A percentile compares a stretch with the other conserved stretches of the same genome.
These are phyloP conservation scores for Hoplostethus atlanticus DNA, from an alignment of 2,797 vertebrate species.

Conservation along the genomic window DNA sequence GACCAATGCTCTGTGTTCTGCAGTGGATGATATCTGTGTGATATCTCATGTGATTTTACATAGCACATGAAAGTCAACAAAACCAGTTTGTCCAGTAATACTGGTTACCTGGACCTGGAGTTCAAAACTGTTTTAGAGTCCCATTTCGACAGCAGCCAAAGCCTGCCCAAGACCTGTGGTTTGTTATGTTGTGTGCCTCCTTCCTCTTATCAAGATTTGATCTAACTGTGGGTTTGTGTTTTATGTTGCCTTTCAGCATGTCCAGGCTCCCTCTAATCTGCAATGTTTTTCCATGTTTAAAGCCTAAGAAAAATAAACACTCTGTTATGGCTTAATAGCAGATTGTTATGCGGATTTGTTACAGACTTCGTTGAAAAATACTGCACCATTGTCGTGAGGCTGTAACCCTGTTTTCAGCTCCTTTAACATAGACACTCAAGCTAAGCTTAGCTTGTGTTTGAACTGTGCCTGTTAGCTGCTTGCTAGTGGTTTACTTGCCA, in stretches of 20 bases:
- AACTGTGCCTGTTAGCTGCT: neutral
- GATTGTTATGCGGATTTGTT: slow-evolving; percentile 20
- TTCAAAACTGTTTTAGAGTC: slow-evolving; percentile 50
- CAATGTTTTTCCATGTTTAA: slow-evolving; percentile 39
- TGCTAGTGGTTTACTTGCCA: too few relatives aligned
- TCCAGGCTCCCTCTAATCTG: slow-evolving; percentile 46
- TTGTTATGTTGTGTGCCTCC: slow-evolving; percentile 24
- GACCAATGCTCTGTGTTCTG: slow-evolving; percentile 32
- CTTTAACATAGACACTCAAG: neutral
- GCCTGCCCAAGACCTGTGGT: slow-evolving; percentile 20
- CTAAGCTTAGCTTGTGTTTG: neutral
- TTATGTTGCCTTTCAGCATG: slow-evolving; percentile 42
- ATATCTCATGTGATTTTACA: slow-evolving; percentile 44
- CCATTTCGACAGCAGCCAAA: slow-evolving; percentile 27
- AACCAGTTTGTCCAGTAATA: slow-evolving; percentile 75
- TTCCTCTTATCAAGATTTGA: slow-evolving; percentile 31
- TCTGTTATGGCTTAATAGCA: slow-evolving; percentile 21
- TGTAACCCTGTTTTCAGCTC: neutral
- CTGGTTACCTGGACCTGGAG: slow-evolving; percentile 21
- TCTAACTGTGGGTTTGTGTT: slow-evolving; percentile 37
- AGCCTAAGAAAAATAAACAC: slow-evolving; percentile 58
- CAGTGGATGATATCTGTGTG: slow-evolving; percentile 32
- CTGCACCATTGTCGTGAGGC: neutral
- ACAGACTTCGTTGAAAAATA: neutral
- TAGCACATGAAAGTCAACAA: slow-evolving; percentile 30